Percentiles rank a stretch among this genome's conserved stretches.
These are phyloP conservation scores for Callithrix jacchus DNA, from an alignment of 2,113 vertebrate genomes.

Conservation along the genomic window DNA sequence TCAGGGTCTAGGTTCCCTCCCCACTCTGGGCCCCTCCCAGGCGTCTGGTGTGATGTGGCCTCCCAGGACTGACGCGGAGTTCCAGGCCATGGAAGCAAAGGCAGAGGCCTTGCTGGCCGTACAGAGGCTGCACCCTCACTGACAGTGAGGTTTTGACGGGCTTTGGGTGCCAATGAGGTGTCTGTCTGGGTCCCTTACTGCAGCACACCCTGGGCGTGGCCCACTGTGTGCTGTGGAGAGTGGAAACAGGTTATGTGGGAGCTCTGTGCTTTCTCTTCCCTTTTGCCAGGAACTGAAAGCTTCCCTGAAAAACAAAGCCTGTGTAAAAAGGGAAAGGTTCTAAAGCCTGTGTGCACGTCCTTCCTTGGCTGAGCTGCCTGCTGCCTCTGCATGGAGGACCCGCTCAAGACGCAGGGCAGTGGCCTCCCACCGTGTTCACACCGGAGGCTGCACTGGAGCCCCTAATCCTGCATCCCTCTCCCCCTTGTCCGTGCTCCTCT, in stretches of 20 bases:
- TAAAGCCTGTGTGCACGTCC: rapidly evolving
- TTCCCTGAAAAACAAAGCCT: neutral
- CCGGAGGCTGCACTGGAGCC: rapidly evolving
- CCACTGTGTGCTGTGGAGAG: neutral
- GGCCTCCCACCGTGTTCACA: neutral
- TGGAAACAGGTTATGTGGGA: neutral
- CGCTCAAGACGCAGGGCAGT: neutral
- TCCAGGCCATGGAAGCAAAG: too few relatives aligned
- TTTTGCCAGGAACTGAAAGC: neutral
- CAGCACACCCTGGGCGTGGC: neutral
- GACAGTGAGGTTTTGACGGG: neutral
- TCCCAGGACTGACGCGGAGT: neutral
- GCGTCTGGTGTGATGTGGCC: neutral
- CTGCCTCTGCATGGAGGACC: too few relatives aligned
- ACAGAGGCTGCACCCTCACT: neutral
- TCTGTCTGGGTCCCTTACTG: too few relatives aligned
- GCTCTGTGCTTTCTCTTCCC: rapidly evolving
- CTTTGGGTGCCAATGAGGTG: neutral
- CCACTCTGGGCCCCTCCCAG: too few relatives aligned
- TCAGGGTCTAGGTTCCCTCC: neutral
- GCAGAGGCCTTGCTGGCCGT: neutral
- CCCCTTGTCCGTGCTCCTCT: rapidly evolving
- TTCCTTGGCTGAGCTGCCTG: neutral
- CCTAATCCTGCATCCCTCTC: neutral
- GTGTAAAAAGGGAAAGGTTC: rapidly evolving